Base-by-base conservation (phyloP, 2,797 vertebrate genomes). In the Diglossa cyanea region DNA sequence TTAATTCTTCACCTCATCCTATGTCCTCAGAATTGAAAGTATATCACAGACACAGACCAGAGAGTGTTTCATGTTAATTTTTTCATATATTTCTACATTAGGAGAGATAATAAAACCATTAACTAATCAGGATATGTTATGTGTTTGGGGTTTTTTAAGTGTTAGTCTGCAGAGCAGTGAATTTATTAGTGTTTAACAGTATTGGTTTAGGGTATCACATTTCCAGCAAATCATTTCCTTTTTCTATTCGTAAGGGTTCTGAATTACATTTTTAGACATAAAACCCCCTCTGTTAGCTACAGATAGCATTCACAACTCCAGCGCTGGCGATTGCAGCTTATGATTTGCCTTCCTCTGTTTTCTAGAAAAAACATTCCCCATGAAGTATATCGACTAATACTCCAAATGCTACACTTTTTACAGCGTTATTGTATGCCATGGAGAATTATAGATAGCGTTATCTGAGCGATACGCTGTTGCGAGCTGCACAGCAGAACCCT, bases 391-490 rank as follows among this genome's bases (percentile, higher is more conserved):
- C 2, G 7, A 82, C 80, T 76, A 93, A 86, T 47, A 68, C 40
- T 88, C 66, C 53, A 84, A 96, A 87, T 25, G 75, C 62, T 79
- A 45, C 66, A 88, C 76, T 95, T 88, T 44, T 60, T 39, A 63
- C 74, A 82, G 72, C 28, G 0, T 51, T 90, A 67, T 60, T 78
- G 61, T 76, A 35, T 8, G 50, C 40, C 25, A 50, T 0, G 2
- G 5, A 65, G 81, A 94, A 95, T 84, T 81, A 72, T 0, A 95
- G 80, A 68, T 17, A 85, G 83, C 3, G 2, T 83, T 80, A 92
- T 72, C 75, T 55, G 61, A 65, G 51, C 7, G 5, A 77, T 42
- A 51, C 0, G 58, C 74, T 58, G 44, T 80, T 70, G 85, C 68
- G 50, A 80, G 84, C 72, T 87, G 80, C 62, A 85, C 37, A 76